Evolutionary conservation across 2,113 vertebrate genomes (phyloP).

Genomic region (Hippocampus comes): DNA sequence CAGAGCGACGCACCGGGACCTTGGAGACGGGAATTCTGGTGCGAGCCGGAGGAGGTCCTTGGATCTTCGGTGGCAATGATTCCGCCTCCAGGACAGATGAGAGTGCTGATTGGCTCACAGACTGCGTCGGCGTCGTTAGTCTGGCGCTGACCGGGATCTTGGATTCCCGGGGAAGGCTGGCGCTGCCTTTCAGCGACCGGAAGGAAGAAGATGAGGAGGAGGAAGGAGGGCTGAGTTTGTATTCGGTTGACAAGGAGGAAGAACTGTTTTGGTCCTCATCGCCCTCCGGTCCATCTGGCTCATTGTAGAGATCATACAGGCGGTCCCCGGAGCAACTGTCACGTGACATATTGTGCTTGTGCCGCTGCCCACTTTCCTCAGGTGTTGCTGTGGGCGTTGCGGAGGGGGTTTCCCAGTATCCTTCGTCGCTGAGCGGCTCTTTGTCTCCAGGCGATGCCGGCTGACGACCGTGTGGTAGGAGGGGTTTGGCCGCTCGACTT

Average conservation of each 20-base stretch:
- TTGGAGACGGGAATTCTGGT: conserved; percentile 96
- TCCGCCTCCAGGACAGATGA: conserved; percentile 72
- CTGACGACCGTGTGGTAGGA: conserved; percentile 48
- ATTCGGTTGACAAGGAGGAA: conserved; percentile 75
- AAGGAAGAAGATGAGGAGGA: conserved; percentile 70
- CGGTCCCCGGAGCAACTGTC: conserved; percentile 92
- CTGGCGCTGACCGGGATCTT: conserved; percentile 86
- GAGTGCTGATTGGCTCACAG: conserved; percentile 78
- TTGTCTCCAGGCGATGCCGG: conserved; percentile 78
- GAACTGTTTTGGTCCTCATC: conserved; percentile 71
- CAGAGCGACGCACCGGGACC: conserved; percentile 87
- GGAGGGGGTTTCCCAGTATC: conserved; percentile 93
- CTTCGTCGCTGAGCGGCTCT: conserved; percentile 88
- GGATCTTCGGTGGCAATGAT: conserved; percentile 75
- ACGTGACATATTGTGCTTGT: conserved; percentile 72
- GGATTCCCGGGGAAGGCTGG: conserved; percentile 85
- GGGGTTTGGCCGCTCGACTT: conserved; percentile 59
- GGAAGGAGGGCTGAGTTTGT: conserved; percentile 73
- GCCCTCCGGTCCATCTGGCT: conserved; percentile 69
- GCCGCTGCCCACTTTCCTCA: conserved; percentile 75
- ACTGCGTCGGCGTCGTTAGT: conserved; percentile 79
- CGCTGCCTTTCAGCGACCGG: conserved; percentile 82
- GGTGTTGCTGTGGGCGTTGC: conserved; percentile 87
- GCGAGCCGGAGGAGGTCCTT: conserved; percentile 81
- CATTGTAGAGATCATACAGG: conserved; percentile 82